These are phyloP conservation scores for Paedocypris sp. DNA, from an alignment of 2,113 vertebrate species.

Conservation along the genomic window DNA sequence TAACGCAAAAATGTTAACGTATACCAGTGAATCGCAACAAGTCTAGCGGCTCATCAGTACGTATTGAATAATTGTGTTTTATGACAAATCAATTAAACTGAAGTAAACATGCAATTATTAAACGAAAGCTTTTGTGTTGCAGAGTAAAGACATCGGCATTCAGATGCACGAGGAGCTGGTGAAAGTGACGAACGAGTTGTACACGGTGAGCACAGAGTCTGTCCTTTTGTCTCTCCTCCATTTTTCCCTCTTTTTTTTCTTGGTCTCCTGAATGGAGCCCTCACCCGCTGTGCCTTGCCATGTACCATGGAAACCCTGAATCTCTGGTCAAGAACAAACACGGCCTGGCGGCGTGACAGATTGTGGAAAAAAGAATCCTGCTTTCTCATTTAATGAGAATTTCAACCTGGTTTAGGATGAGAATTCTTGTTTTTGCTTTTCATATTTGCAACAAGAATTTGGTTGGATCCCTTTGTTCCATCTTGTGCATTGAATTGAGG, in stretches of 20 bases:
- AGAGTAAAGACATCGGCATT: conserved; percentile 97
- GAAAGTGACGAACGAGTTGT: conserved; percentile 96
- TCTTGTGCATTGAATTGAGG: no score
- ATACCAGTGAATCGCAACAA: no score
- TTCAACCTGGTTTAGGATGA: no score
- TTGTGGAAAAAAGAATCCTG: background rate
- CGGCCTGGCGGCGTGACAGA: background rate
- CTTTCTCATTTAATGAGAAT: no score
- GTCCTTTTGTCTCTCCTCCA: conserved; percentile 14
- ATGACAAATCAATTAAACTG: no score
- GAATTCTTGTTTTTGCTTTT: no score
- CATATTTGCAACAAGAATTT: no score
- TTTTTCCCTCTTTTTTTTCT: background rate
- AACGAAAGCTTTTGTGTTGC: conserved; percentile 43
- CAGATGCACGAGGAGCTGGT: conserved; percentile 98
- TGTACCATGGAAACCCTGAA: conserved; percentile 29
- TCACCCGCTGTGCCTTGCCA: conserved; percentile 10
- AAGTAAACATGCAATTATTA: no score
- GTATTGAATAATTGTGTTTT: no score
- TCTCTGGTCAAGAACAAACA: conserved; percentile 6
- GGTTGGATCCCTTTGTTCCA: no score
- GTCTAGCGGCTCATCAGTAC: no score
- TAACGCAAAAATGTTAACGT: no score
- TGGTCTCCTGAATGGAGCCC: background rate
- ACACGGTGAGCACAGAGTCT: conserved; percentile 76